phyloP scores from a whole-genome alignment of 2,888 invertebrate species.

The Tricholauxania praeusta region DNA sequence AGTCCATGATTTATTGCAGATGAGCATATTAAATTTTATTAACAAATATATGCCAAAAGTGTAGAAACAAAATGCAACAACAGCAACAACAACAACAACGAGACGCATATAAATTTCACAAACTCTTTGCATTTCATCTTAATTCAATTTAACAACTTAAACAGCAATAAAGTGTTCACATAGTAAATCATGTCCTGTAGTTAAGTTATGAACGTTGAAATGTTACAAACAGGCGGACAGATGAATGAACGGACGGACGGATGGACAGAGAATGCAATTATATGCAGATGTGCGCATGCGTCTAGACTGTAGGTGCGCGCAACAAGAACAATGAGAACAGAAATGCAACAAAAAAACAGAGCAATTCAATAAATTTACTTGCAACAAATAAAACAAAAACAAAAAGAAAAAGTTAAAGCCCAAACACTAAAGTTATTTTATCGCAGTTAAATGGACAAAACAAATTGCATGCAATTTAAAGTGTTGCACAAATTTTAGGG shows the following conservation, averaged over 20 bases:
- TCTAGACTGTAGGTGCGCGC: constrained; percentile 20
- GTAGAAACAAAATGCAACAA: too few species aligned
- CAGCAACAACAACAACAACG: constrained; percentile 48
- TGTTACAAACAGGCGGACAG: constrained; percentile 1
- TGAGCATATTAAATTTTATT: constrained; percentile 15
- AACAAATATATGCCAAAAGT: constrained; percentile 8
- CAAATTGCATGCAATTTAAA: constrained; percentile 25
- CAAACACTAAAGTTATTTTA: constrained; percentile 20
- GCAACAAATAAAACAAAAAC: neutral
- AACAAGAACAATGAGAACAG: neutral
- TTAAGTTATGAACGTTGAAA: constrained; percentile 40
- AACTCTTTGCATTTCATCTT: constrained; percentile 60
- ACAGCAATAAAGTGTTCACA: constrained; percentile 64
- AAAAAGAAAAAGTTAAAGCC: neutral
- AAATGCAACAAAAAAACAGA: neutral
- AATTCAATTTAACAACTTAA: constrained; percentile 65
- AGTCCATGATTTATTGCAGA: constrained; percentile 7
- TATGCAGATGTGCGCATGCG: constrained; percentile 38
- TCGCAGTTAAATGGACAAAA: constrained; percentile 22
- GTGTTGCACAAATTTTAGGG: neutral
- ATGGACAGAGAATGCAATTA: constrained; percentile 31
- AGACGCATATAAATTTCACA: constrained; percentile 49
- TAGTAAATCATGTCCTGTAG: constrained; percentile 56
- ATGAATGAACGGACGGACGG: neutral
- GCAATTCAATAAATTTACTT: constrained; percentile 15